These are phyloP conservation scores for Eriosoma lanigerum DNA, from an alignment of 1,140 invertebrate genomes.

Conservation along the genomic window DNA sequence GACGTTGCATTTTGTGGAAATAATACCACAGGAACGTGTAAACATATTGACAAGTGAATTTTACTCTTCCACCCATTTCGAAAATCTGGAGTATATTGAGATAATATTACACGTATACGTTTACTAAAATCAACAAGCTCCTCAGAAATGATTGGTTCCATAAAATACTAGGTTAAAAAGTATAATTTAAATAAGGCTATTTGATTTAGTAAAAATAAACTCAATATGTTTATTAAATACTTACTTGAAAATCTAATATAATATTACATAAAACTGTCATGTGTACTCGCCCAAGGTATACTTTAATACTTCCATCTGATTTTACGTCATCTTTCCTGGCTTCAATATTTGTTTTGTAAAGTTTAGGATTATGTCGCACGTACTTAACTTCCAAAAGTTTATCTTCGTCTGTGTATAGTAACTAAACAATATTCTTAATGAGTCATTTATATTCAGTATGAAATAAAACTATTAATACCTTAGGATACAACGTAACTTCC, in stretches of 20 bases:
- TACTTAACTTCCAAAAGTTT: constrained; percentile 77
- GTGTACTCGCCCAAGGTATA: constrained; percentile 72
- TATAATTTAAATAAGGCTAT: not conserved
- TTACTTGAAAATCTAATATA: constrained; percentile 69
- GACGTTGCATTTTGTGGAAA: constrained; percentile 79
- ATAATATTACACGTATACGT: constrained; percentile 57
- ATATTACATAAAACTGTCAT: constrained; percentile 72
- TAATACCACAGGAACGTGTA: constrained; percentile 74
- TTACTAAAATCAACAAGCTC: constrained; percentile 59
- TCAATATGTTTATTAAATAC: constrained; percentile 32
- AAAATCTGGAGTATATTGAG: constrained; percentile 61
- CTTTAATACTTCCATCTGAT: constrained; percentile 69
- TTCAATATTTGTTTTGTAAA: constrained; percentile 62
- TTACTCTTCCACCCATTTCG: constrained; percentile 64
- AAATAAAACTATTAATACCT: constrained; percentile 61
- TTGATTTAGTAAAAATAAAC: too few relatives aligned
- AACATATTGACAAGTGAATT: constrained; percentile 71
- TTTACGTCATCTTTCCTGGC: constrained; percentile 62
- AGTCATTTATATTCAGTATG: not conserved
- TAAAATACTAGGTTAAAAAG: constrained; percentile 64
- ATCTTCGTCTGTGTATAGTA: constrained; percentile 66
- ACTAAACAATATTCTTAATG: constrained; percentile 44
- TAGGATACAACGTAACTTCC: constrained; percentile 74
- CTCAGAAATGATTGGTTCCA: constrained; percentile 66
- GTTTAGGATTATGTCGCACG: constrained; percentile 67